Evolutionary conservation across 2,797 vertebrate species (phyloP), one percentile per base, ranked within the genome.

Genomic region (Leptodactylus fallax): DNA sequence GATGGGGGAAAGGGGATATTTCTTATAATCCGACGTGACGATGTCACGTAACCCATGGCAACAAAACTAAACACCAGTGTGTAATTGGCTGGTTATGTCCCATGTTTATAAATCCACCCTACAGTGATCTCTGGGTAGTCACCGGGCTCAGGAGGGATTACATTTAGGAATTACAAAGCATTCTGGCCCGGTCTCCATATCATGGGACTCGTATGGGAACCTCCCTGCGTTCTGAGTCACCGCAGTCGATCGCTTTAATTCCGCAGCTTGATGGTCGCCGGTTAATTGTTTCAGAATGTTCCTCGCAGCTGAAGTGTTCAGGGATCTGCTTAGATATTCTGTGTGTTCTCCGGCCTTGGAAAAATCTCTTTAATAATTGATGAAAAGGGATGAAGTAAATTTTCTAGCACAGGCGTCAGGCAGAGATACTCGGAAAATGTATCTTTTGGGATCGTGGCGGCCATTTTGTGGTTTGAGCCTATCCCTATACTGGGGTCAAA

Each of bases 251-350:
- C 11, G 51, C 53, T 72, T 74, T 83, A 71, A 53, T 60, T 83
- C 82, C n/a, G 82, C 53, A n/a, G 17, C 45, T n/a, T 58, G 49
- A 45, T 51, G n/a, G 23, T 3, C 55, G 69, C 25, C 63, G 14
- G 23, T 53, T 85, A 85, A 85, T 85, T 85, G 84, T 79, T 85
- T 85, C 58, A 63, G 84, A 85, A 85, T 85, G 84, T 85, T 63
- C 51, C 13, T 17, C 51, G 51, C 47, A 78, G 72, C 60, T 27
- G n/a, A 56, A 76, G 23, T 25, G 36, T 61, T 72, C 25, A 8
- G 82, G 82, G 67, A 83, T 58, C 53, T 23, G 67, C 10, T 72
- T n/a, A 45, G 82, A 21, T 14, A 72, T 60, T 60, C 49, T 36
- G 51, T n/a, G 19, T 23, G 19, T 7, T 58, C 67, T 13, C 25